Evolutionary conservation across 2,888 invertebrate species (phyloP).

Genomic region (Therioaphis trifolii): DNA sequence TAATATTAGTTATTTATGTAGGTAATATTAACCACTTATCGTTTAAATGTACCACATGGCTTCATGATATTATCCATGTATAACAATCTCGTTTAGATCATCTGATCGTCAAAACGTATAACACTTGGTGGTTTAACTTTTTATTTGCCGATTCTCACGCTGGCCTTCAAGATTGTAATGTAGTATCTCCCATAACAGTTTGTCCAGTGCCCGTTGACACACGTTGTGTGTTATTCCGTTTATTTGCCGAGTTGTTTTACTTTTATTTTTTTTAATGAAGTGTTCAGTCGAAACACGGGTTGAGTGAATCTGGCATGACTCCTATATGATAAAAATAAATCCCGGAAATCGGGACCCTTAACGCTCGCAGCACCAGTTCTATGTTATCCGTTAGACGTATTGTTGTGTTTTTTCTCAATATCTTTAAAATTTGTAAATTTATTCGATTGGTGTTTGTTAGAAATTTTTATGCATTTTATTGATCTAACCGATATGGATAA

Average conservation of each 20-base stretch:
- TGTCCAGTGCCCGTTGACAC: slow-evolving; percentile 53
- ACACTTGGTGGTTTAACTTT: slow-evolving; percentile 39
- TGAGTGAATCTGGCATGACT: slow-evolving; percentile 58
- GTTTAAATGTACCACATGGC: slow-evolving; percentile 26
- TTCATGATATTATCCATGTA: background rate
- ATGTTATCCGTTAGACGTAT: slow-evolving; percentile 46
- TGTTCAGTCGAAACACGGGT: slow-evolving; percentile 21
- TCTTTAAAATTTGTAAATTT: too few species aligned
- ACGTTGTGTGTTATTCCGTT: slow-evolving; percentile 47
- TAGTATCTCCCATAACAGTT: slow-evolving; percentile 57
- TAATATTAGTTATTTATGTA: too few species aligned
- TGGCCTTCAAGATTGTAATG: slow-evolving; percentile 53
- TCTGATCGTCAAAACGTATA: background rate
- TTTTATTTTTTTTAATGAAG: slow-evolving; percentile 43
- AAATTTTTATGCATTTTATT: slow-evolving; percentile 66
- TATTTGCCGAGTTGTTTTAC: background rate
- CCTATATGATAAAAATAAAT: slow-evolving; percentile 63
- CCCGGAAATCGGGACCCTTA: slow-evolving; percentile 60
- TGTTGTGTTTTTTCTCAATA: slow-evolving; percentile 28
- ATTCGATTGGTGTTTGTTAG: background rate
- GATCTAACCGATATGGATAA: slow-evolving; percentile 78
- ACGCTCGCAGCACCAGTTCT: slow-evolving; percentile 41
- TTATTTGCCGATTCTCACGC: slow-evolving; percentile 51
- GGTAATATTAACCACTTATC: slow-evolving; percentile 11
- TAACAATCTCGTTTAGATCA: slow-evolving; percentile 31